Evolutionary conservation across 2,113 vertebrate species (phyloP).

Genomic region (Taurulus bubalis): DNA sequence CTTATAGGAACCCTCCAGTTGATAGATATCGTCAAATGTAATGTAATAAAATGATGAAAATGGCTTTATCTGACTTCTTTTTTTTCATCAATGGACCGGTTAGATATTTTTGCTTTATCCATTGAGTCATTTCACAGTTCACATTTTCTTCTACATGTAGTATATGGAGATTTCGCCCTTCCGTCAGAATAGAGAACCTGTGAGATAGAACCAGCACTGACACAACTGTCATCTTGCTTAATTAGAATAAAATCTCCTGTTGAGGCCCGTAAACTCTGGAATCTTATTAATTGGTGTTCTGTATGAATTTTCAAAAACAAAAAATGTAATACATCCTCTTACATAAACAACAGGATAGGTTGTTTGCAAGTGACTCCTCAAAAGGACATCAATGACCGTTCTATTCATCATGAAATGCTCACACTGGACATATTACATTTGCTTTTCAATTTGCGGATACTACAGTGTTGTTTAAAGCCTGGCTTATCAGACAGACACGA

Average conservation of each 20-base stretch:
- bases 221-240: background rate
- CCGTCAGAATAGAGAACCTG: background rate
- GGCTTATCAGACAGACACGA: background rate
- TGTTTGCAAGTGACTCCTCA: too few relatives aligned
- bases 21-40: background rate
- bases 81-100: background rate
- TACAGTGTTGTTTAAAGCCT: background rate
- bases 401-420: too few relatives aligned
- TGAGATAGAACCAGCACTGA: too few relatives aligned
- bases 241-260: background rate
- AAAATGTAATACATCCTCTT: too few relatives aligned
- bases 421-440: too few relatives aligned
- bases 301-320: background rate
- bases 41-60: background rate
- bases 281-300: too few relatives aligned
- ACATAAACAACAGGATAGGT: too few relatives aligned
- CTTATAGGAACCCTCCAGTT: background rate
- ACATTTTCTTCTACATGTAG: background rate
- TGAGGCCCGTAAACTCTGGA: too few relatives aligned
- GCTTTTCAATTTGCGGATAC: background rate
- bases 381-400: too few relatives aligned
- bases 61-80: background rate
- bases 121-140: background rate
- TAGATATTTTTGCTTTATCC: background rate
- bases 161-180: background rate